Percentiles rank a stretch among this genome's conserved stretches.
phyloP scores from a whole-genome alignment of 2,113 vertebrate species.

The Amphilophus citrinellus region DNA sequence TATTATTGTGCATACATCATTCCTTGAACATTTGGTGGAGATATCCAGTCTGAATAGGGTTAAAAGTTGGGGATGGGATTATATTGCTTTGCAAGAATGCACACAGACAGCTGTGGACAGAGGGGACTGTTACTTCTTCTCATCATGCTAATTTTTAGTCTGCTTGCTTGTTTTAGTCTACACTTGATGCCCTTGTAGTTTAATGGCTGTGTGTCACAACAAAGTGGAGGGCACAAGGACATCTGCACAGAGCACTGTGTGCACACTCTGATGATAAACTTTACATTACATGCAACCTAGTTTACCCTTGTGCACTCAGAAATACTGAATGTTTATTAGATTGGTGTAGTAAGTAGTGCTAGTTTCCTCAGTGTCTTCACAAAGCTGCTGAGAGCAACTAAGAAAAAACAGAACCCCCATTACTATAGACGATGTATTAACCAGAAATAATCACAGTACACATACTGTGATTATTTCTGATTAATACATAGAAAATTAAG shows the following conservation, averaged over 20 bases:
- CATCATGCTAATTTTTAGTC: not conserved
- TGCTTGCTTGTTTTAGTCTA: not conserved
- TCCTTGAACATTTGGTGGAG: no score
- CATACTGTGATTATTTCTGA: not conserved
- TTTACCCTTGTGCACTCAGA: not conserved
- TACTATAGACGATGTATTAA: no score
- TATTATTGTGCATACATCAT: no score
- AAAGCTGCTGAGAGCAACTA: no score
- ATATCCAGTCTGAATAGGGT: no score
- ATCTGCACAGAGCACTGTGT: not conserved
- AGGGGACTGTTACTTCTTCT: not conserved
- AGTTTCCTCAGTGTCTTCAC: no score
- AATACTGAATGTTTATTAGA: not conserved
- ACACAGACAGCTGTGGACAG: not conserved
- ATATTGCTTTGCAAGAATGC: not conserved
- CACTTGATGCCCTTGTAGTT: not conserved
- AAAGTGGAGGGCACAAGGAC: not conserved
- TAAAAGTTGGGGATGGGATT: not conserved
- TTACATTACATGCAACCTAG: not conserved
- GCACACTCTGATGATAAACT: slow-evolving; percentile 2
- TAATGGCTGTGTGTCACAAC: not conserved
- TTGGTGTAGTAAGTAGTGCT: not conserved
- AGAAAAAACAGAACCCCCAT: no score
- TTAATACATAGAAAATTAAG: accelerated
- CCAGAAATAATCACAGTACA: no score